Base-by-base conservation (phyloP, 2,113 vertebrate genomes). In the Catharus fuscescens region DNA sequence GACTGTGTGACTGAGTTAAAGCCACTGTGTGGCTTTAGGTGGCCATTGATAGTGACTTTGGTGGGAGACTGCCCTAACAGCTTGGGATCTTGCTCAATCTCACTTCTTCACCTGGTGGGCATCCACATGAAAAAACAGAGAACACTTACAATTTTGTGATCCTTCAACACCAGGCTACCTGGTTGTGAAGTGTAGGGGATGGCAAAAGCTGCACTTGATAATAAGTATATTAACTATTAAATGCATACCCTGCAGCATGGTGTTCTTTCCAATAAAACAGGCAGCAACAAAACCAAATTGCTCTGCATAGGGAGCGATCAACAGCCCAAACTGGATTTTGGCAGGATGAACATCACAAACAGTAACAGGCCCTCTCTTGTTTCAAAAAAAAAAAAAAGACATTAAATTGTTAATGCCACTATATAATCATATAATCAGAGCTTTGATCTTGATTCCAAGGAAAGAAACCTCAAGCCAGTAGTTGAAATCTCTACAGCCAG, bases 231-330 rank as follows among this genome's bases (percentile, higher is more conserved):
- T 92, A 92, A 88, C 59, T 92, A 56, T 31, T 78, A 83, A 81
- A 93, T 91, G 42, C 45, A 23, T 56, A 16, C 61, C 84, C 85
- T 91, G 57, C 26, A 91, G 89, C 54, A 45, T 14, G 47, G 12
- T 50, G 53, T 72, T 95, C 89, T 85, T 73, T 56, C 52, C 94
- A 92, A 73, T 56, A 83, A 96, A 96, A 79, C 71, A 82, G 45
- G 74, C 1, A 0, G 66, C 52, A 93, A 82, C 76, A 82, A 62
- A 90, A 80, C 24, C 79, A 82, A 62, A 65, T 50, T 87, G 34
- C 10, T 1, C 28, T 53, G 40, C 61, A 57, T 74, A 79, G 70
- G 80, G 60, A 93, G 65, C 2, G 20, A 50, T 78, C 59, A 81
- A 52, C 61, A 82, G 53, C 52, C 54, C 82, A 50, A 70, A 86